A percentile compares a stretch with the other conserved stretches of the same genome.
phyloP scores from a whole-genome alignment of 2,888 invertebrate genomes.

The Bellardia pandia region DNA sequence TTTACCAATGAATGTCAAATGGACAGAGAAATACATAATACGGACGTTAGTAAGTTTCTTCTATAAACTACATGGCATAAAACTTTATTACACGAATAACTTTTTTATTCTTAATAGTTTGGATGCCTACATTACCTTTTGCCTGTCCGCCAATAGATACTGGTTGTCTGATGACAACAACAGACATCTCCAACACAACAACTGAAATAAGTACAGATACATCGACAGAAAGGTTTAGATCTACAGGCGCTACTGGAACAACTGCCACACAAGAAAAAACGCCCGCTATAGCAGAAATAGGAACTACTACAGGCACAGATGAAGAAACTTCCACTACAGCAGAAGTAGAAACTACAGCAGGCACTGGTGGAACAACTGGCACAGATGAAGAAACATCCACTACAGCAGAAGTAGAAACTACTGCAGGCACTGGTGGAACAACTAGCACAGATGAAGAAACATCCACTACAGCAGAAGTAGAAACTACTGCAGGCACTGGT shows the following conservation, averaged over 20 bases:
- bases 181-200: not conserved
- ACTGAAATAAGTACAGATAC: not conserved
- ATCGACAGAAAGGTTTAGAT: not conserved
- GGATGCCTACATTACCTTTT: constrained; percentile 46
- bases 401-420: not conserved
- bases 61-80: not conserved
- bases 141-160: constrained; percentile 29
- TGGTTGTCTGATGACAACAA: not conserved
- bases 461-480: not conserved
- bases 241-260: not conserved
- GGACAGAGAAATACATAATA: constrained; percentile 38
- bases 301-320: not conserved
- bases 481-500: not conserved
- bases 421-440: not conserved
- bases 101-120: constrained; percentile 2
- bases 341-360: not conserved
- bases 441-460: not conserved
- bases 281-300: not conserved
- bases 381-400: not conserved
- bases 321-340: not conserved
- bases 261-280: too few relatives aligned
- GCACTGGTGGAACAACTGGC: not conserved
- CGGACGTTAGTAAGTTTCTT: constrained; percentile 37
- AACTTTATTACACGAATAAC: not conserved
- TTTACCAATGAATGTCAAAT: constrained; percentile 59